These are phyloP conservation scores for Sialis lutaria DNA, from an alignment of 2,888 invertebrate genomes.

Conservation along the genomic window DNA sequence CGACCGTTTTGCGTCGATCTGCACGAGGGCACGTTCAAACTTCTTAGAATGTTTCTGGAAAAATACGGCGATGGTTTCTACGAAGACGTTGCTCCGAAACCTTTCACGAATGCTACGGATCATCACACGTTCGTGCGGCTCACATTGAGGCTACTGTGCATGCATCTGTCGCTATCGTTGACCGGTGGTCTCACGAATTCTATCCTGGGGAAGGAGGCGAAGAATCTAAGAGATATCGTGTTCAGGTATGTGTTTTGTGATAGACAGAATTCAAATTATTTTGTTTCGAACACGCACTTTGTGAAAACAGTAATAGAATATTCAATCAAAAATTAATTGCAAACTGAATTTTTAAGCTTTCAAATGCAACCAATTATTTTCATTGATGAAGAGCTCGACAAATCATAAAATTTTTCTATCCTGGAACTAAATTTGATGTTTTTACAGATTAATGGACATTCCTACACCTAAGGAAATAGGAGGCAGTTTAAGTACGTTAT, in stretches of 20 bases:
- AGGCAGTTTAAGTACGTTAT: constrained; percentile 33
- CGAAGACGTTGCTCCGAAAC: constrained; percentile 23
- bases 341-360: too few species aligned
- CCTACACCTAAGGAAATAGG: constrained; percentile 31
- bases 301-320: too few species aligned
- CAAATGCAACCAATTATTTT: too few species aligned
- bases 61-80: constrained; percentile 34
- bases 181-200: constrained; percentile 28
- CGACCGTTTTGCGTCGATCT: constrained; percentile 43
- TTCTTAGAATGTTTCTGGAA: constrained; percentile 34
- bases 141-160: constrained; percentile 34
- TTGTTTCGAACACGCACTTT: not conserved
- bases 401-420: not conserved
- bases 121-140: constrained; percentile 38
- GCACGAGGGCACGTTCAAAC: constrained; percentile 37
- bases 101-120: constrained; percentile 28
- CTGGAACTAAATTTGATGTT: not conserved
- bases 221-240: constrained; percentile 31
- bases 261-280: not conserved
- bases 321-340: too few species aligned
- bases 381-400: too few species aligned
- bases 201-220: constrained; percentile 33
- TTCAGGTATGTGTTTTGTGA: constrained; percentile 25
- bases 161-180: constrained; percentile 37
- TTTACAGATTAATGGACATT: constrained; percentile 24